Percentiles rank a stretch among this genome's conserved stretches.
phyloP scores from a whole-genome alignment of 2,113 vertebrate genomes.

The Paramisgurnus dabryanus region DNA sequence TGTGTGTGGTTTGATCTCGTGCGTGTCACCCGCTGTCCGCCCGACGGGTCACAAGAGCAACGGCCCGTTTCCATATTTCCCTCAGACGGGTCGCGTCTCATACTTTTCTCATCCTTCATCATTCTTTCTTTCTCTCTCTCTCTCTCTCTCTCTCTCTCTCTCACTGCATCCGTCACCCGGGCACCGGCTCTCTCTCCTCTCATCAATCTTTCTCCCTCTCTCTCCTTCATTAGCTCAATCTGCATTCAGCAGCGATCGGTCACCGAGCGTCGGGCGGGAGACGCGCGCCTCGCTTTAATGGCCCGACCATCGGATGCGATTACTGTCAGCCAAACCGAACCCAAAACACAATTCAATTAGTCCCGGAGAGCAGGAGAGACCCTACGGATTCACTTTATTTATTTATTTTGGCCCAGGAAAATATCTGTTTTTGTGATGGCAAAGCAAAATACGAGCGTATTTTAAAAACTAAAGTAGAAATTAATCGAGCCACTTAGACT shows the following conservation, averaged over 20 bases:
- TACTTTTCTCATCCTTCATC: slow-evolving; percentile 36
- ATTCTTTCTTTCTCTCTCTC: slow-evolving; percentile 17
- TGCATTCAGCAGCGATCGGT: slow-evolving; percentile 60
- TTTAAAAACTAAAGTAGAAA: slow-evolving; percentile 38
- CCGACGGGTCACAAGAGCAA: not conserved
- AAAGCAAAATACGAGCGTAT: slow-evolving; percentile 45
- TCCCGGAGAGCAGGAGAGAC: slow-evolving; percentile 4
- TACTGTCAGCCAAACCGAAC: slow-evolving; percentile 53
- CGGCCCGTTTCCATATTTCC: not conserved
- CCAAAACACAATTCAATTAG: slow-evolving; percentile 55
- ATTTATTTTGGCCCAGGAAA: slow-evolving; percentile 40
- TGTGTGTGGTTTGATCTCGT: not conserved
- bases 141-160: slow-evolving; percentile 19
- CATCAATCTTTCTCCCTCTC: slow-evolving; percentile 48
- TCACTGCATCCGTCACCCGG: slow-evolving; percentile 37
- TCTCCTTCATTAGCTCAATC: slow-evolving; percentile 57
- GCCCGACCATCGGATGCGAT: slow-evolving; percentile 58
- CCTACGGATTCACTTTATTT: not conserved
- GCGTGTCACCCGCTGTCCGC: not conserved
- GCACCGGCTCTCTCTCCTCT: slow-evolving; percentile 33
- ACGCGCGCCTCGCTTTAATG: slow-evolving; percentile 46
- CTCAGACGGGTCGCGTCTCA: slow-evolving; percentile 22
- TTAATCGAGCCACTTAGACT: slow-evolving; percentile 35
- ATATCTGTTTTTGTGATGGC: slow-evolving; percentile 43
- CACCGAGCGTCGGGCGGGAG: slow-evolving; percentile 52